phyloP scores from a whole-genome alignment of 2,797 vertebrate genomes.

The Acestrorhynchus altus region DNA sequence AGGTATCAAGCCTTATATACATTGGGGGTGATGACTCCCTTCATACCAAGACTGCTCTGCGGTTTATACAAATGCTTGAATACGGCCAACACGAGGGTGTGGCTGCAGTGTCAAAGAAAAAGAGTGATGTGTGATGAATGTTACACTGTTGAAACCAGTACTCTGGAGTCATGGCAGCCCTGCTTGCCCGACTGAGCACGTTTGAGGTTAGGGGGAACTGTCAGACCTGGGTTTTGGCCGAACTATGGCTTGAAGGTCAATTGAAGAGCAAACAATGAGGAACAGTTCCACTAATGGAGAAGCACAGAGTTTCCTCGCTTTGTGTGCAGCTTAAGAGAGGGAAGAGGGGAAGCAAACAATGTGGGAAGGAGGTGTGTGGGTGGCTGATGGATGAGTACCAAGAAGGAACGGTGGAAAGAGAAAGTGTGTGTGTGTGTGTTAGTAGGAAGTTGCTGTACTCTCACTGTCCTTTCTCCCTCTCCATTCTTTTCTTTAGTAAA shows the following conservation, averaged over 20 bases:
- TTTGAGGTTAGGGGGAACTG: not conserved
- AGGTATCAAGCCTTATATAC: no score
- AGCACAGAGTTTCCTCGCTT: slow-evolving; percentile 1
- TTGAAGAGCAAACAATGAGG: not conserved
- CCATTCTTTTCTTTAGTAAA: not conserved
- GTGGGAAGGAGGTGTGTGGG: not conserved
- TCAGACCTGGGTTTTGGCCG: not conserved
- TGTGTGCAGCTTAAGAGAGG: slow-evolving; percentile 11
- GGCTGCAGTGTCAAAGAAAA: no score
- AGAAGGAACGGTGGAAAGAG: not conserved
- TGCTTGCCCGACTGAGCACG: not conserved
- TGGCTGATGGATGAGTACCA: not conserved
- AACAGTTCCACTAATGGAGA: not conserved
- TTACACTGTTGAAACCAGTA: no score
- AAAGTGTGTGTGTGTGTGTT: not conserved
- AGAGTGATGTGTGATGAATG: no score
- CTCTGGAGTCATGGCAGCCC: no score
- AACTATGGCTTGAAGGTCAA: not conserved
- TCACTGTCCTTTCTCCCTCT: not conserved
- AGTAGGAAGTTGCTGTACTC: not conserved
- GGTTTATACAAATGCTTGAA: no score
- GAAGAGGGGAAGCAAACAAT: not conserved
- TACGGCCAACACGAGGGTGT: no score
- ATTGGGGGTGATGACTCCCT: no score
- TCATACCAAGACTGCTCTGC: no score